Evolutionary conservation across 2,113 vertebrate species (phyloP), one percentile per base, ranked within the genome.

Genomic region (Gambusia holbrooki): DNA sequence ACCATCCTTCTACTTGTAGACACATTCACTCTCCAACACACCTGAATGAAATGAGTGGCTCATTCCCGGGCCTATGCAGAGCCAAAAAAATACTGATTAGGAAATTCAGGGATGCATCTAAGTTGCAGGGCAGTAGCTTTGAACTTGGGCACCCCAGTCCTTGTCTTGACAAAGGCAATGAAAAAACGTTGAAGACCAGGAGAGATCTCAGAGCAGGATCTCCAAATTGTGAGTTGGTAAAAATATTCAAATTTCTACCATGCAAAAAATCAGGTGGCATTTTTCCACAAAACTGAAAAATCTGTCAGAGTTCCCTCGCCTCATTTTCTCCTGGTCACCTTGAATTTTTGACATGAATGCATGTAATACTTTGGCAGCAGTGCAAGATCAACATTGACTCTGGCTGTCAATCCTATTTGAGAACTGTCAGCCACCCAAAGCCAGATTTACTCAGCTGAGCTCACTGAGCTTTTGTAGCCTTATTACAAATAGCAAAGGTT

Each of bases 371-470:
- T 62, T 79, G 69, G 78, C 79, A 69, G 60, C 33, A n/a, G 51
- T 54, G 30, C 51, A 13, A 61, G 15, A 62, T 40, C 2, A 42
- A 30, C 37, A 45, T 29, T 9, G 10, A 7, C 70, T 61, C 58
- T 33, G 37, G 17, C n/a, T 25, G 54, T 61, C 29, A 61, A 42
- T 69, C 66, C 87, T 90, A 75, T 83, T 82, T 84, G 40, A 85
- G 83, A 60, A n/a, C 3, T 45, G 68, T 35, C 90, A 86, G 88
- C 89, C 78, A 11, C 62, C 81, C 87, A 30, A 90, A 84, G 37
- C 40, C 79, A 89, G 89, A 88, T 88, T 88, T 84, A 84, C 84
- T 85, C 73, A 73, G 84, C 84, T 11, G 5, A 75, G 82, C 48
- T 2, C 3, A 0, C 42, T 69, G 66, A 88, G 66, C 84, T 91